Conservation (phyloP, 2,888 invertebrate genomes). For the Scelioninae gen. 2 region DNA sequence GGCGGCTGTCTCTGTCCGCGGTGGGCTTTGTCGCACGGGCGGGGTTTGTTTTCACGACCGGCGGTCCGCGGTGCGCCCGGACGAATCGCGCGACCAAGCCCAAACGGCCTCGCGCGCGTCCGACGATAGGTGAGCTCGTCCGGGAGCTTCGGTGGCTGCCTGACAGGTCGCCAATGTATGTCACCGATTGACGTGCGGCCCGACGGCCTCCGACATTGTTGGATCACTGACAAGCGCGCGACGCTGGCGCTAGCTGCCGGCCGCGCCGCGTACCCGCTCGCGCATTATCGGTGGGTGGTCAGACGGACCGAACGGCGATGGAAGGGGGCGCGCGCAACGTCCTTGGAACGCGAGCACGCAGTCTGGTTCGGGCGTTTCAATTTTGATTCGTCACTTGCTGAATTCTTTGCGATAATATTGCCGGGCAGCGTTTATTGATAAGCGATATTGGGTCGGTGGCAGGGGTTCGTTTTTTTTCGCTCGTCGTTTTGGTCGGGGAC, state of each 20-base stretch:
- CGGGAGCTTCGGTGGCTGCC: slow-evolving; percentile 30
- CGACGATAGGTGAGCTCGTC: neutral
- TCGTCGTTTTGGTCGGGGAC: no score
- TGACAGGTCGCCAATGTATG: slow-evolving; percentile 39
- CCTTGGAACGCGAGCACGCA: no score
- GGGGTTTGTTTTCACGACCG: slow-evolving; percentile 7
- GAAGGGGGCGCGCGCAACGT: no score
- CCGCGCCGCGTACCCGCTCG: neutral
- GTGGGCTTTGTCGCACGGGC: slow-evolving; percentile 1
- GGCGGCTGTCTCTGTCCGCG: neutral
- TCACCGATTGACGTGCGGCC: slow-evolving; percentile 55
- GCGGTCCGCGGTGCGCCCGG: slow-evolving; percentile 9
- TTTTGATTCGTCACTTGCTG: no score
- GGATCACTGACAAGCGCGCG: slow-evolving; percentile 24
- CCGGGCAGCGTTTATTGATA: no score
- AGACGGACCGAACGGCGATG: no score
- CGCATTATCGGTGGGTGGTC: no score
- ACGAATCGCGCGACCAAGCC: slow-evolving; percentile 1
- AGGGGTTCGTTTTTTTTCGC: no score
- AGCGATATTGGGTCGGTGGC: no score
- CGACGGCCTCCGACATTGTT: slow-evolving; percentile 53
- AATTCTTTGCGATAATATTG: no score
- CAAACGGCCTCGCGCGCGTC: neutral
- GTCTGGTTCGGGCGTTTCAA: no score
- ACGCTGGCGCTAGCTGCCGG: neutral